These are phyloP conservation scores for Thymelicus sylvestris DNA, from an alignment of 2,888 invertebrate genomes.

Conservation along the genomic window DNA sequence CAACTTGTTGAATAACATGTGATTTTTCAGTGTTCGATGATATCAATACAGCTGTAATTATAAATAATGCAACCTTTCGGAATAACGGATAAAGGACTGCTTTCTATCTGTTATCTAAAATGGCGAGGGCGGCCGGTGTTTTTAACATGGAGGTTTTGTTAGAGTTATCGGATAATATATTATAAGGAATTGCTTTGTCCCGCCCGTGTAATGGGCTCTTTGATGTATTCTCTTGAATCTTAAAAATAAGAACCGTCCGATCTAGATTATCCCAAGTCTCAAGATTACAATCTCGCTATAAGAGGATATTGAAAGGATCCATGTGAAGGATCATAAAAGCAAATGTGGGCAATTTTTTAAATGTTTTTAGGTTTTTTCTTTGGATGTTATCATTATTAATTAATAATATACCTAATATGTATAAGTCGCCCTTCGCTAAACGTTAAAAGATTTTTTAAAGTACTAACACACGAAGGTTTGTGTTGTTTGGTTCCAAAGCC, in stretches of 20 bases:
- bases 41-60: too few species aligned
- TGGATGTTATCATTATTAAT: too few species aligned
- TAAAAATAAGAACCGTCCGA: neutral
- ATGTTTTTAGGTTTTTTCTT: too few species aligned
- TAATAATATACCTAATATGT: too few species aligned
- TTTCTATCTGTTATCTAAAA: neutral
- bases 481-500: neutral
- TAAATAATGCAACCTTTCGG: neutral
- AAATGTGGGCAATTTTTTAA: neutral
- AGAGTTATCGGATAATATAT: slow-evolving; percentile 1
- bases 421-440: too few species aligned
- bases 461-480: too few species aligned
- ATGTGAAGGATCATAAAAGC: neutral
- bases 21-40: too few species aligned
- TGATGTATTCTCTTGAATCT: neutral
- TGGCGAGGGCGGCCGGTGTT: neutral
- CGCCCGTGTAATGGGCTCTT: neutral
- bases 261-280: neutral
- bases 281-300: neutral
- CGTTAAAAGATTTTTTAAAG: too few species aligned
- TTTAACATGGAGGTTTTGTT: neutral
- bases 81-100: neutral
- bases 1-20: too few species aligned
- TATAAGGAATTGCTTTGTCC: neutral
- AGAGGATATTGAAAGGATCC: neutral